Conservation (phyloP, 2,113 vertebrate species). For the cattle (Bos taurus) region ARS-UCD2.0 NC_037331.1:118655001-118655500, state of each 20-base stretch:
- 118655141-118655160: not conserved
- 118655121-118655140: not conserved
- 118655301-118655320: no score
- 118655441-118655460: not conserved
- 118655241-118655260: not conserved
- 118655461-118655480: not conserved
- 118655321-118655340: not conserved
- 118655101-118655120: no score
- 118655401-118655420: not conserved
- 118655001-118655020: not conserved
- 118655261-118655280: not conserved
- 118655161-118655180: not conserved
- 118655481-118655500: not conserved
- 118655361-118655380: no score
- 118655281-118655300: no score
- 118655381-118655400: not conserved
- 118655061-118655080: accelerated
- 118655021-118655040: accelerated
- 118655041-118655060: accelerated
- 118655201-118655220: not conserved
- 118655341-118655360: no score
- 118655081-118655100: not conserved
- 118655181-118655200: not conserved
- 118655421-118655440: not conserved
- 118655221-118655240: not conserved